Evolutionary conservation across 2,888 invertebrate species (phyloP).

Genomic region (Ptilodon capucinus): DNA sequence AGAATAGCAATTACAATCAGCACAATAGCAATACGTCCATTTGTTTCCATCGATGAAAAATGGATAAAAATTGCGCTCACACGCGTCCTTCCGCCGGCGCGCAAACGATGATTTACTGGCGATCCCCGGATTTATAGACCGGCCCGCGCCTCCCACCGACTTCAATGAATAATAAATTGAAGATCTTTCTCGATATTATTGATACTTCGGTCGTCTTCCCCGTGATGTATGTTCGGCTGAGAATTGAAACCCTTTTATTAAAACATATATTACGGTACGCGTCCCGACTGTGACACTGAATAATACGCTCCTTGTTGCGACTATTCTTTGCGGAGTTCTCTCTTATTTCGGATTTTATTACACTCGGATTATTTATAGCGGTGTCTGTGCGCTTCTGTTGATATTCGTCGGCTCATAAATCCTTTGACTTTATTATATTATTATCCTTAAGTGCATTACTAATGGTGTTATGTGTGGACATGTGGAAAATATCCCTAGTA

Average conservation of each 20-base stretch:
- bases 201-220: conserved; percentile 71
- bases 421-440: conserved; percentile 37
- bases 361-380: conserved; percentile 67
- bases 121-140: conserved; percentile 70
- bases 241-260: conserved; percentile 81
- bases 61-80: conserved; percentile 59
- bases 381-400: conserved; percentile 45
- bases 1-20: conserved; percentile 40
- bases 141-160: conserved; percentile 63
- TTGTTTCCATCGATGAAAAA: conserved; percentile 56
- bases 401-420: conserved; percentile 40
- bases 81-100: conserved; percentile 53
- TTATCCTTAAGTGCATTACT: conserved; percentile 14
- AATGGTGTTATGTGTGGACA: conserved; percentile 9
- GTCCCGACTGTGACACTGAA: conserved; percentile 77
- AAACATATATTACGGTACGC: conserved; percentile 80
- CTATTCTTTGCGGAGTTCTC: conserved; percentile 63
- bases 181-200: conserved; percentile 77
- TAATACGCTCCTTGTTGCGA: conserved; percentile 77
- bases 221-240: conserved; percentile 74
- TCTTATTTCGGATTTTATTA: conserved; percentile 75
- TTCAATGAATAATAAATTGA: conserved; percentile 79
- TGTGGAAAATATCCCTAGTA: background rate
- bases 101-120: conserved; percentile 76
- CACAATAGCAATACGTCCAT: conserved; percentile 49